A percentile compares a stretch with the other conserved stretches of the same genome.
Evolutionary conservation across 2,113 vertebrate genomes (phyloP).

Genomic region (Ardeotis arabs): DNA sequence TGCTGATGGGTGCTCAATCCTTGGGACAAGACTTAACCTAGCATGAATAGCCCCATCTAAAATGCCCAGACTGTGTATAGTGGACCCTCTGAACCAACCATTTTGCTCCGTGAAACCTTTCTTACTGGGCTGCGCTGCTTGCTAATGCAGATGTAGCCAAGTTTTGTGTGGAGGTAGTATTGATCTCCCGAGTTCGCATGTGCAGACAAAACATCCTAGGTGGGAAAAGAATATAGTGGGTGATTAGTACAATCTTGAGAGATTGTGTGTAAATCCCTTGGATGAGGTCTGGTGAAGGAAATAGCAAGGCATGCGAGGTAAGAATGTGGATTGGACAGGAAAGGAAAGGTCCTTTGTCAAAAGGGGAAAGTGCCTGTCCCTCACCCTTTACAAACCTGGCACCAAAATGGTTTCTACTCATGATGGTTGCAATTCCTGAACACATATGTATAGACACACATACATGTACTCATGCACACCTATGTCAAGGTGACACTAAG

Average conservation of each 20-base stretch:
- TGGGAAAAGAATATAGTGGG: background rate
- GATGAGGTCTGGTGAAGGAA: background rate
- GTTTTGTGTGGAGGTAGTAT: background rate
- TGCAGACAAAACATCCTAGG: background rate
- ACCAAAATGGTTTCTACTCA: background rate
- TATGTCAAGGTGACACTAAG: background rate
- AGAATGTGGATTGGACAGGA: background rate
- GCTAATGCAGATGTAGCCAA: background rate
- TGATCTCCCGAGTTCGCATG: background rate
- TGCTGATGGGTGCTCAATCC: background rate
- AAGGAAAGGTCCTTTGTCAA: background rate
- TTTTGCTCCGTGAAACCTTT: background rate
- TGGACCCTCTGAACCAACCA: background rate
- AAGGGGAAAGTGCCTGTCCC: background rate
- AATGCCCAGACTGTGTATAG: background rate
- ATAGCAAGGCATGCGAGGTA: background rate
- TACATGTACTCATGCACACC: rapidly evolving
- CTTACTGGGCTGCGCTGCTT: background rate
- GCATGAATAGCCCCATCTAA: background rate
- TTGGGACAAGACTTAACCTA: background rate
- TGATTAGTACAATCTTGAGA: background rate
- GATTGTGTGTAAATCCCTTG: background rate
- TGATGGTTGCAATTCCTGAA: background rate
- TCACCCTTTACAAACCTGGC: background rate
- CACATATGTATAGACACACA: background rate